Percentiles rank a stretch among this genome's conserved stretches.
Conservation (phyloP, 2,797 vertebrate species). For the Heterohyrax brucei region DNA sequence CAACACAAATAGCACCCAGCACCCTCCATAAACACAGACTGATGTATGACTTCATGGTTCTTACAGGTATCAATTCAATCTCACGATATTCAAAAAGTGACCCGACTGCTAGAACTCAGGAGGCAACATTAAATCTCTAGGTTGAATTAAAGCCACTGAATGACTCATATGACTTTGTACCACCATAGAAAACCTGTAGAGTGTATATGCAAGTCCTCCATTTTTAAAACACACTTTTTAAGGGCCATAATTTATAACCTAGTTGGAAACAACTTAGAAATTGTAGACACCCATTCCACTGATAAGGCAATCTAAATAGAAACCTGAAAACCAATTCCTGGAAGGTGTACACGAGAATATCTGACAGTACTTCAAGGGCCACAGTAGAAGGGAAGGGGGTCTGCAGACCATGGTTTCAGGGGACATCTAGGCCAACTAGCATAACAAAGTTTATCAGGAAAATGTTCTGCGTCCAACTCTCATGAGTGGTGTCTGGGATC, state of each 20-base stretch:
- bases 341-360: background rate
- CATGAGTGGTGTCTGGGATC: too few species aligned
- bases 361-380: background rate
- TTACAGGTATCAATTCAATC: constrained; percentile 44
- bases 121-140: constrained; percentile 56
- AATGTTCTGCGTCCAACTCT: too few species aligned
- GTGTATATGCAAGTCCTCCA: constrained; percentile 12
- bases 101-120: constrained; percentile 45
- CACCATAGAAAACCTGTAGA: constrained; percentile 31
- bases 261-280: constrained; percentile 73
- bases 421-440: too few species aligned
- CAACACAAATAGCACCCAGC: constrained; percentile 46
- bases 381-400: too few species aligned
- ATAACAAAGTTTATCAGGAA: too few species aligned
- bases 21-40: background rate
- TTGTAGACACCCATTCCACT: constrained; percentile 17
- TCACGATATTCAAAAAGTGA: constrained; percentile 59
- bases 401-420: too few species aligned
- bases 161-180: background rate
- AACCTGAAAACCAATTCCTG: background rate
- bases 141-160: constrained; percentile 52
- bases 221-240: constrained; percentile 51
- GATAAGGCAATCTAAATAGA: background rate
- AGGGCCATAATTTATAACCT: constrained; percentile 65
- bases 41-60: background rate